phyloP scores from a whole-genome alignment of 2,797 vertebrate genomes.

The Vipera ursinii region DNA sequence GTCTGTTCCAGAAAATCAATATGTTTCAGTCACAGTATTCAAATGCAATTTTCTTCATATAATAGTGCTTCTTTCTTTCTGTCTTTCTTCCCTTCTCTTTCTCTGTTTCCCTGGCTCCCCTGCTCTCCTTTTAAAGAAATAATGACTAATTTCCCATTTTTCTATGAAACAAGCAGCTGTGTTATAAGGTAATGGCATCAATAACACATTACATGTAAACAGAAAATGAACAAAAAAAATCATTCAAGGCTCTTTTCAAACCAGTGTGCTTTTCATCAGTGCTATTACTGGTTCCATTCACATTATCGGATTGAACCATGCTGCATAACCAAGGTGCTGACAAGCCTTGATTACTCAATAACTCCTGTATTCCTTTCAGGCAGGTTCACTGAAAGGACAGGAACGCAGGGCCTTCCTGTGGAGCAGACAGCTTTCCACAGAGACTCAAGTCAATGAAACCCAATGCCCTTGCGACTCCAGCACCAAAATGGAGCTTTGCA shows the following conservation, averaged over 20 bases:
- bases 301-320: conserved; percentile 87
- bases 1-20: conserved; percentile 88
- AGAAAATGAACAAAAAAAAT: conserved; percentile 80
- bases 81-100: conserved; percentile 58
- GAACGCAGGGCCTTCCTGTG: conserved; percentile 89
- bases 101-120: conserved; percentile 56
- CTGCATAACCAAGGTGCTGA: conserved; percentile 91
- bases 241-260: conserved; percentile 83
- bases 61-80: conserved; percentile 76
- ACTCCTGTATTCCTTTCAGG: conserved; percentile 95
- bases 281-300: conserved; percentile 89
- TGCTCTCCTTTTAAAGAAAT: conserved; percentile 53
- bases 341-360: conserved; percentile 96
- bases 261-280: conserved; percentile 87
- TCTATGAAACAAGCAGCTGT: conserved; percentile 80
- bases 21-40: conserved; percentile 81
- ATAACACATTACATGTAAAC: conserved; percentile 83
- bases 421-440: conserved; percentile 75
- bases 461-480: conserved; percentile 72
- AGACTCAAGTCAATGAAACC: conserved; percentile 76
- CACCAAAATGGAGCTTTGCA: conserved; percentile 56
- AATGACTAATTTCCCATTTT: conserved; percentile 80
- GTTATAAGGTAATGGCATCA: conserved; percentile 82
- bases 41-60: conserved; percentile 83
- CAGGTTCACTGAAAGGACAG: conserved; percentile 95